These are phyloP conservation scores for Acleris laterana DNA, from an alignment of 2,888 invertebrate genomes.

Conservation along the genomic window DNA sequence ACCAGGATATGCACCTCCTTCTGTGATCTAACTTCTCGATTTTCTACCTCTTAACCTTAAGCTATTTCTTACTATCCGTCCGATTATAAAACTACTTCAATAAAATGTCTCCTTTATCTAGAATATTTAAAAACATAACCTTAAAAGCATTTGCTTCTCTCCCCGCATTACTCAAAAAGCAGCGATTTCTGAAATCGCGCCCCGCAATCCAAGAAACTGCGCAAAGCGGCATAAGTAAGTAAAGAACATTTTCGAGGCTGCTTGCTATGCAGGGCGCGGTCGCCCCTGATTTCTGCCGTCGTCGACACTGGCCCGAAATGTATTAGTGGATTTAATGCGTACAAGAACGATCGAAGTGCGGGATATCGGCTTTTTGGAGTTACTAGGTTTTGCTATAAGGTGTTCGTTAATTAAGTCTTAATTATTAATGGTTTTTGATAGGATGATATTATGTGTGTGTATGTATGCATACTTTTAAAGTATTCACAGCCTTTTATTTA, in stretches of 20 bases:
- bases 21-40: no score
- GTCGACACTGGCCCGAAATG: slow-evolving; percentile 77
- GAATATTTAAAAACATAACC: neutral
- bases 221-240: slow-evolving; percentile 42
- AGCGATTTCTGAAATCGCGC: slow-evolving; percentile 36
- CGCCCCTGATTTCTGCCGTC: slow-evolving; percentile 79
- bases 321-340: slow-evolving; percentile 79
- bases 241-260: slow-evolving; percentile 55
- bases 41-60: no score
- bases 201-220: slow-evolving; percentile 45
- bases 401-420: slow-evolving; percentile 16
- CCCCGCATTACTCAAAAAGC: neutral
- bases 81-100: no score
- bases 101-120: no score
- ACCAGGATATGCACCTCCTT: no score
- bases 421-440: no score
- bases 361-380: slow-evolving; percentile 53
- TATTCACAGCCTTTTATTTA: no score
- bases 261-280: slow-evolving; percentile 75
- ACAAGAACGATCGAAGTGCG: slow-evolving; percentile 65
- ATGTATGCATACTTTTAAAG: no score
- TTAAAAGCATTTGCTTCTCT: neutral
- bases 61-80: no score
- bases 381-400: slow-evolving; percentile 40
- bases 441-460: no score